phyloP scores from a whole-genome alignment of 2,113 vertebrate species.

The Microcebus murinus region DNA sequence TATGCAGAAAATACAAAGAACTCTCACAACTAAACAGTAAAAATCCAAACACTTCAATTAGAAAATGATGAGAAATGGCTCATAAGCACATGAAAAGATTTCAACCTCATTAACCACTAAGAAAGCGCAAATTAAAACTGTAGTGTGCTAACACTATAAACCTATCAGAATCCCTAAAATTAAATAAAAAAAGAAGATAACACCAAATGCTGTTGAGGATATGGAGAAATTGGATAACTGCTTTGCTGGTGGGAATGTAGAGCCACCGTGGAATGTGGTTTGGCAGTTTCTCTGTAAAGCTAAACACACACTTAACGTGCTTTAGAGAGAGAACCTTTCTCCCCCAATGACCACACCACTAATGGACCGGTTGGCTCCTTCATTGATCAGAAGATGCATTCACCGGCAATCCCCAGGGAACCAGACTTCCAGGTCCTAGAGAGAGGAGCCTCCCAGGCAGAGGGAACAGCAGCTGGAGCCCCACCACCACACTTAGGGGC shows the following conservation, averaged over 20 bases:
- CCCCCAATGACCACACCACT: rapidly evolving
- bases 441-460: neutral
- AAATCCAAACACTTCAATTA: neutral
- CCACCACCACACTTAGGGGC: neutral
- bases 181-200: no score
- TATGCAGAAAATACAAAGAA: neutral
- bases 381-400: neutral
- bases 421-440: neutral
- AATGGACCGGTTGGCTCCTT: neutral
- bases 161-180: no score
- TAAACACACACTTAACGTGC: neutral
- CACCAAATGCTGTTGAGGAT: neutral
- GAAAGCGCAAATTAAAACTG: neutral
- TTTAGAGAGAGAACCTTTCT: neutral
- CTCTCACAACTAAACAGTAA: neutral
- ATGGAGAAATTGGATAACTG: neutral
- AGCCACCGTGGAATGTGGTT: neutral
- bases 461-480: neutral
- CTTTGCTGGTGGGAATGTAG: neutral
- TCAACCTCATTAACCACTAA: no score
- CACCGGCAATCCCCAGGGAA: neutral
- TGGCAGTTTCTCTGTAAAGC: neutral
- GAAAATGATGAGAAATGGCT: neutral
- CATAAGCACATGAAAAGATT: neutral
- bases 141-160: neutral